These are phyloP conservation scores for Mus spretus DNA, from an alignment of 2,797 vertebrate genomes.

Conservation along the genomic window DNA sequence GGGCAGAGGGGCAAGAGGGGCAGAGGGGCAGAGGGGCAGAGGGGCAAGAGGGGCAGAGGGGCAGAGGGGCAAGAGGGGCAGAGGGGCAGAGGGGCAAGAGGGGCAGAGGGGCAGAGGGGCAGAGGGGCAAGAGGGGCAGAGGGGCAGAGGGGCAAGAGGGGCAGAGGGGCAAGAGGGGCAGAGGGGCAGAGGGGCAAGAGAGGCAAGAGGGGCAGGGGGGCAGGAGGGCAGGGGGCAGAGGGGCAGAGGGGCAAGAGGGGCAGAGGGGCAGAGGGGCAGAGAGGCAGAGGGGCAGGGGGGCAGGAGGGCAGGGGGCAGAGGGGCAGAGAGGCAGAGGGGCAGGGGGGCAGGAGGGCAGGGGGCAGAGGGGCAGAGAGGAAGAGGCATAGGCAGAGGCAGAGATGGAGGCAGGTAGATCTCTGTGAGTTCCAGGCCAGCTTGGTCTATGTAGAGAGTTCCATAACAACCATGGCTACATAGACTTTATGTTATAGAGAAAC, in stretches of 20 bases:
- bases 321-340: background rate
- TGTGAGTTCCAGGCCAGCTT: background rate
- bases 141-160: too few species aligned
- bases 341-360: background rate
- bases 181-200: too few species aligned
- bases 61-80: too few species aligned
- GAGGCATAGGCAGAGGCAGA: too few species aligned
- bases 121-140: too few species aligned
- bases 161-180: too few species aligned
- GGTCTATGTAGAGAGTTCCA: background rate
- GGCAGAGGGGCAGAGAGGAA: background rate
- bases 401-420: background rate
- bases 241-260: background rate
- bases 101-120: too few species aligned
- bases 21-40: too few species aligned
- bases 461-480: background rate
- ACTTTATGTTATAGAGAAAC: background rate
- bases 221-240: too few species aligned
- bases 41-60: too few species aligned
- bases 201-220: too few species aligned
- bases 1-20: background rate
- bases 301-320: background rate
- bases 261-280: background rate
- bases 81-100: background rate
- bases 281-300: background rate